Conservation (phyloP, 2,888 invertebrate genomes). For the Celastrina argiolus region DNA sequence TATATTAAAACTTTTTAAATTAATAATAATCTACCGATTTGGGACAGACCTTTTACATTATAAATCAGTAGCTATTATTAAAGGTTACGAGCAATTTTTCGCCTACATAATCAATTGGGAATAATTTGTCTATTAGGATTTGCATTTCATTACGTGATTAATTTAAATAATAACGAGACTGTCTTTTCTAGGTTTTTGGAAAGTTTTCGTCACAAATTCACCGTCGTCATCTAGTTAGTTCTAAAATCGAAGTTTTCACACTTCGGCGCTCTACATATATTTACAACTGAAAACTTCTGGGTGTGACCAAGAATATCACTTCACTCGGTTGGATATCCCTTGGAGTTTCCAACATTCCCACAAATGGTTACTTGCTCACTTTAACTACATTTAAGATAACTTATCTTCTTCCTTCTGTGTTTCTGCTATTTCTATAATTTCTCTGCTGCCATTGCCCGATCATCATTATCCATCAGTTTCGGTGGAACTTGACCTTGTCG, state of each 20-base stretch:
- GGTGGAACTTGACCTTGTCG: conserved; percentile 55
- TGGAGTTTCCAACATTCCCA: too few relatives aligned
- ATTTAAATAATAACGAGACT: neutral
- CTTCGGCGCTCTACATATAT: too few relatives aligned
- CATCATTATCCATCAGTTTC: neutral
- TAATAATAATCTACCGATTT: neutral
- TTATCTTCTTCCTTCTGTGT: neutral
- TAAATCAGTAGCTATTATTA: conserved; percentile 2
- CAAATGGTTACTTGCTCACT: too few relatives aligned
- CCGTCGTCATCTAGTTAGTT: too few relatives aligned
- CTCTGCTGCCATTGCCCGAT: neutral
- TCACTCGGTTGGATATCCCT: too few relatives aligned
- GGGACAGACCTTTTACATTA: neutral
- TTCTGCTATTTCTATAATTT: neutral
- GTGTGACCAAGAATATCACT: too few relatives aligned
- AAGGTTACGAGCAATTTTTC: neutral
- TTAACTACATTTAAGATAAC: too few relatives aligned
- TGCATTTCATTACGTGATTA: neutral
- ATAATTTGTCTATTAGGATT: neutral
- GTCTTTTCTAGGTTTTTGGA: neutral
- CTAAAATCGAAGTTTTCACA: too few relatives aligned
- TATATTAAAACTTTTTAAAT: neutral
- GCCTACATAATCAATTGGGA: neutral
- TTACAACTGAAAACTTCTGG: too few relatives aligned
- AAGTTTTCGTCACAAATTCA: too few relatives aligned